A percentile compares a stretch with the other conserved stretches of the same genome.
These are phyloP conservation scores for Anthopleura sola DNA, from an alignment of 64 coral and sea anemone species.

Conservation along the genomic window DNA sequence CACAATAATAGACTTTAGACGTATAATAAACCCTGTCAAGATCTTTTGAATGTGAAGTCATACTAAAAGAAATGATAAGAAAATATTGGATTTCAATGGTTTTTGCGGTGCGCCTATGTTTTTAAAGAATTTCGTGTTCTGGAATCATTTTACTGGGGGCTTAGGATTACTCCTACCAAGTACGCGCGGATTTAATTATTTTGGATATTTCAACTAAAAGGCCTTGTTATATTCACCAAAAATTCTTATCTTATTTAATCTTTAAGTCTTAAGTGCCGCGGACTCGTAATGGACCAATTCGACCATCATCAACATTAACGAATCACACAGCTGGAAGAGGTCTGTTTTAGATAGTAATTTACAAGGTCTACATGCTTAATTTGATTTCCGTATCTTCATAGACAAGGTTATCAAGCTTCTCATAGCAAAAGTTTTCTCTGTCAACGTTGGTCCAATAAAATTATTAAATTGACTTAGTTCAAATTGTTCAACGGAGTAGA, in stretches of 20 bases:
- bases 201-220: slow-evolving; percentile 1
- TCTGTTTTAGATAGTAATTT: slow-evolving; percentile 17
- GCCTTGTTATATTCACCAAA: background rate
- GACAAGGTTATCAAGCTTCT: background rate
- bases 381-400: background rate
- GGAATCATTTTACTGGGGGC: slow-evolving; percentile 4
- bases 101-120: background rate
- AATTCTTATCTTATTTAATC: slow-evolving; percentile 17
- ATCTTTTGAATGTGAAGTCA: background rate
- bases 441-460: background rate
- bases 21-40: slow-evolving; percentile 3
- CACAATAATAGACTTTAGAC: background rate
- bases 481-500: background rate
- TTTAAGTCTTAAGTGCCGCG: slow-evolving; percentile 16
- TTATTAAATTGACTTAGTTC: background rate
- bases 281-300: slow-evolving; percentile 25
- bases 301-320: slow-evolving; percentile 9
- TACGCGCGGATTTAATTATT: background rate
- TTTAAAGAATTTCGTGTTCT: background rate
- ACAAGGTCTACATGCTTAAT: background rate
- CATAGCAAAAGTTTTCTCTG: background rate
- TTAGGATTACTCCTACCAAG: slow-evolving; percentile 4
- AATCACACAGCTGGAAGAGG: slow-evolving; percentile 2
- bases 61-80: background rate
- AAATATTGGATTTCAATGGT: slow-evolving; percentile 5